Percentiles rank a stretch among this genome's conserved stretches.
Conservation (phyloP, 2,888 invertebrate species). For the Drosophila colorata region DNA sequence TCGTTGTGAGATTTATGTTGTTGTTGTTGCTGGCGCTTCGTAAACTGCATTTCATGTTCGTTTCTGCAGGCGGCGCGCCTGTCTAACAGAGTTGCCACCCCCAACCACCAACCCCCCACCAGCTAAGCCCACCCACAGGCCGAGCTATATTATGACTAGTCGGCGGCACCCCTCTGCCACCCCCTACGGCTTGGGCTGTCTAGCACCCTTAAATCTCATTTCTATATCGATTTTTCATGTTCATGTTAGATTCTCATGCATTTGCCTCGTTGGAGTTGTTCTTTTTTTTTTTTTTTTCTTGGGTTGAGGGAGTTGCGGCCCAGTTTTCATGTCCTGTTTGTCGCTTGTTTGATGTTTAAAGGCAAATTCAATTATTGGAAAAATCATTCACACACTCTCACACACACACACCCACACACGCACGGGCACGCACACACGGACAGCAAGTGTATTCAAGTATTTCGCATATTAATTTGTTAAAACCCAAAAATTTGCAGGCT, state of each 20-base stretch:
- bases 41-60: constrained; percentile 65
- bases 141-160: constrained; percentile 31
- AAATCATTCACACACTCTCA: constrained; percentile 23
- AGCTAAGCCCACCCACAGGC: background rate
- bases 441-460: background rate
- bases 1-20: constrained; percentile 71
- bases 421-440: background rate
- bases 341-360: constrained; percentile 50
- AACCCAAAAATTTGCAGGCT: constrained; percentile 30
- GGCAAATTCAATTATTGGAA: constrained; percentile 60
- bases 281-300: constrained; percentile 4
- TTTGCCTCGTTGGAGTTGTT: constrained; percentile 19
- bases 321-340: constrained; percentile 49
- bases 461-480: constrained; percentile 23
- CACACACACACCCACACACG: constrained; percentile 8
- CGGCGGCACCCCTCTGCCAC: background rate
- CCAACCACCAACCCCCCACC: too few species aligned
- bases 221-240: constrained; percentile 79
- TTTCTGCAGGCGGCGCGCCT: constrained; percentile 50
- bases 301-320: constrained; percentile 33
- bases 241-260: constrained; percentile 69
- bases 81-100: constrained; percentile 23
- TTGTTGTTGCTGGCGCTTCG: constrained; percentile 41
- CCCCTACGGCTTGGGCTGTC: constrained; percentile 41
- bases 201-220: constrained; percentile 80